Evolutionary conservation across 2,888 invertebrate species (phyloP).

Genomic region (Microctonus aethiopoides): DNA sequence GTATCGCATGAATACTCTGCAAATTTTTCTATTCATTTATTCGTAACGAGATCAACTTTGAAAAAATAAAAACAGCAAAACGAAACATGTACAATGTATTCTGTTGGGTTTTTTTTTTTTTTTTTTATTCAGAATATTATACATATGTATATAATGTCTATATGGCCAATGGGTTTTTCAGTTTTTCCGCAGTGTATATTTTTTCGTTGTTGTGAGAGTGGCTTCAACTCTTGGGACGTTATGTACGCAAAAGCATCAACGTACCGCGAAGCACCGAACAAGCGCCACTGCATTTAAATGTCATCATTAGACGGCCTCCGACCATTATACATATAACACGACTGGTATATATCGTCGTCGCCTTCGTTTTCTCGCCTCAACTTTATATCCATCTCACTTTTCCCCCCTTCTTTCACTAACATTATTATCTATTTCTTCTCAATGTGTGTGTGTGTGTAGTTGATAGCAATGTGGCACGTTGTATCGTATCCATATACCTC

Average conservation of each 20-base stretch:
- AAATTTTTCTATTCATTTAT: constrained; percentile 7
- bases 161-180: not conserved
- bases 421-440: constrained; percentile 30
- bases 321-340: constrained; percentile 8
- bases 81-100: not conserved
- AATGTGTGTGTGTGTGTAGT: too few species aligned
- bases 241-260: constrained; percentile 34
- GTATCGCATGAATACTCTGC: not conserved
- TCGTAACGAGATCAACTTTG: constrained; percentile 3
- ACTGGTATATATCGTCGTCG: constrained; percentile 31
- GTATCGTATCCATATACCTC: constrained; percentile 6
- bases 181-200: constrained; percentile 14
- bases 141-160: not conserved
- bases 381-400: too few species aligned
- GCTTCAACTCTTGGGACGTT: constrained; percentile 43
- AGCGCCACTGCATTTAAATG: constrained; percentile 67
- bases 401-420: not conserved
- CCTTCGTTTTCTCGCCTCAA: constrained; percentile 30
- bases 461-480: constrained; percentile 27
- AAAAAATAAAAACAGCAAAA: not conserved
- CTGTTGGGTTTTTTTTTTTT: too few species aligned
- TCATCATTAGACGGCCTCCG: constrained; percentile 65
- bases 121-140: not conserved
- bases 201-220: constrained; percentile 45
- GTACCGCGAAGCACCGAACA: constrained; percentile 61